Evolutionary conservation across 2,797 vertebrate species (phyloP), one percentile per base, ranked within the genome.

Genomic region (Rhynchotus rufescens): DNA sequence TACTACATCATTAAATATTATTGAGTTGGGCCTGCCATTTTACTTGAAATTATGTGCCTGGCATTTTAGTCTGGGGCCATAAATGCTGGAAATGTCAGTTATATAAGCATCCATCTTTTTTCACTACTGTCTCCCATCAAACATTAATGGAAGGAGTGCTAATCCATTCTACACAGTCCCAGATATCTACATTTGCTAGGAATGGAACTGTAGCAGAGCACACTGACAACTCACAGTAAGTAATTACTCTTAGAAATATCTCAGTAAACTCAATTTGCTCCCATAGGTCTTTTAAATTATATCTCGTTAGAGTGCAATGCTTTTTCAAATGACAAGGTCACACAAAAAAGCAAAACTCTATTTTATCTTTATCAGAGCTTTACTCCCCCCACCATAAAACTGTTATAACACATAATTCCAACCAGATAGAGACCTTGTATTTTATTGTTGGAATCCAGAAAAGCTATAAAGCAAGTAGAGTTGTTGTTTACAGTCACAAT

Each of bases 1-100:
- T 96, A 60, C 93, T 88, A 96, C 94, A 96, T 96, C 96, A 97
- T 97, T 97, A 97, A 97, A 96, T 97, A 96, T 97, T 97, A 97
- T 96, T 97, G 96, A 97, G 96, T 95, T 97, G 94, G 93, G 94
- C 86, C 94, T 97, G 97, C 96, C 96, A 97, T 97, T 97, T 97
- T 96, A 89, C 94, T 96, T 90, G 94, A 90, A 97, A 97, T 97
- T 97, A 97, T 97, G 95, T 2, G 67, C 92, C 92, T 98, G 97
- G 96, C 97, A 98, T 98, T 98, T 98, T 96, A 95, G 80, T 96
- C 94, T 90, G 81, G 71, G 80, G 89, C 69, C 94, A 95, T 96
- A 98, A 98, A 97, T 97, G 97, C 97, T 97, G 95, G 94, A 93
- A 95, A 96, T 97, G 96, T 94, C 96, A 96, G 96, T 97, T 97